Evolutionary conservation across 2,113 vertebrate genomes (phyloP).

Genomic region (Bothrops jararaca): DNA sequence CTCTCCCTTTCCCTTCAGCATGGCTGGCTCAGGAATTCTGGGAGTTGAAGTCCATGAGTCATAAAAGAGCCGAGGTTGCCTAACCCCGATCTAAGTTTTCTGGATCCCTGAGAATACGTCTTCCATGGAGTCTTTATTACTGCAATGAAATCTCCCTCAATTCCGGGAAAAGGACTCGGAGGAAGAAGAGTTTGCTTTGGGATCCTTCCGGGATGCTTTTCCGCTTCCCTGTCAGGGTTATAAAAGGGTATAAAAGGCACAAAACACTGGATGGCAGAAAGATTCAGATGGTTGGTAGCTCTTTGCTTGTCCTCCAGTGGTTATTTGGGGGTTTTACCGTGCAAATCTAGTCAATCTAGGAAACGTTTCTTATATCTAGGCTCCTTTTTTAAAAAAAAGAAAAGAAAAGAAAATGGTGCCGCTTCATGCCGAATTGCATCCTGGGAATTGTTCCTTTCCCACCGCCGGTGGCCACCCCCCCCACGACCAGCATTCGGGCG

Average conservation of each 20-base stretch:
- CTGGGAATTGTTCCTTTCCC: not conserved
- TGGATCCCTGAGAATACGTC: not conserved
- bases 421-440: too few species aligned
- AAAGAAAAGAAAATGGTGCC: not conserved
- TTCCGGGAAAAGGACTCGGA: not conserved
- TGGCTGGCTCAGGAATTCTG: too few species aligned
- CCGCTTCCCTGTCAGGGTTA: not conserved
- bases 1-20: too few species aligned
- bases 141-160: not conserved
- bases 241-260: not conserved
- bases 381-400: not conserved
- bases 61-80: fast-evolving
- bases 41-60: too few species aligned
- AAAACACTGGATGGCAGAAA: not conserved
- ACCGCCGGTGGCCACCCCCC: not conserved
- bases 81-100: not conserved
- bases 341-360: not conserved
- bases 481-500: not conserved
- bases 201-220: not conserved
- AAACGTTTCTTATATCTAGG: not conserved
- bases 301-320: not conserved
- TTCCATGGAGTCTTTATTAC: not conserved
- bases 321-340: not conserved
- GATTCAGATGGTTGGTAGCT: not conserved
- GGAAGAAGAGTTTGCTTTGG: not conserved